These are phyloP conservation scores for Coenonympha glycerion DNA, from an alignment of 2,888 invertebrate genomes.

Conservation along the genomic window DNA sequence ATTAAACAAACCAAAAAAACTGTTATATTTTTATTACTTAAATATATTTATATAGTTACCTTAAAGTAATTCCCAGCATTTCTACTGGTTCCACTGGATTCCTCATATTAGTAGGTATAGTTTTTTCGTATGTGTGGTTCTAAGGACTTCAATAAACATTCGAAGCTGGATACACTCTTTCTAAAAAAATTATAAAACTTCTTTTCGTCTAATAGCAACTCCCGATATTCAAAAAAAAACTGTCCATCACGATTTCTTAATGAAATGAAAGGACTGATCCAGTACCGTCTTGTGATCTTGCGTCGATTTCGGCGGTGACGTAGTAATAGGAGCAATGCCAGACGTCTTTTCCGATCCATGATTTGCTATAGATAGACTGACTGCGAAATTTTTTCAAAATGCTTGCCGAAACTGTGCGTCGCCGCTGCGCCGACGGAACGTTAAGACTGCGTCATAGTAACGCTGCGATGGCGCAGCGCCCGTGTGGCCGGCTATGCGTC, in stretches of 20 bases:
- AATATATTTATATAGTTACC: slow-evolving; percentile 24
- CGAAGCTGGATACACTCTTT: no score
- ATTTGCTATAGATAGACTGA: no score
- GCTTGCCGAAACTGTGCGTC: no score
- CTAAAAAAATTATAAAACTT: no score
- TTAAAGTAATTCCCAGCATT: slow-evolving; percentile 28
- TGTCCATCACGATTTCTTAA: slow-evolving; percentile 31
- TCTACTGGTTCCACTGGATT: slow-evolving; percentile 28
- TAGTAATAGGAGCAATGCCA: slow-evolving; percentile 31
- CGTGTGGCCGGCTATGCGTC: no score
- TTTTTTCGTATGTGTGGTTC: slow-evolving; percentile 25
- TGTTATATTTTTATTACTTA: no score
- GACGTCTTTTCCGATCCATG: slow-evolving; percentile 32
- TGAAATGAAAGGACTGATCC: slow-evolving; percentile 31
- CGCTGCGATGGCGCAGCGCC: no score
- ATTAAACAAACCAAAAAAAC: neutral
- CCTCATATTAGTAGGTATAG: slow-evolving; percentile 27
- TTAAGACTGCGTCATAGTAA: no score
- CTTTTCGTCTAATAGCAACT: slow-evolving; percentile 29
- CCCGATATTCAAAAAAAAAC: slow-evolving; percentile 31
- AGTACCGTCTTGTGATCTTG: slow-evolving; percentile 28
- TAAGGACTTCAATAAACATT: slow-evolving; percentile 7
- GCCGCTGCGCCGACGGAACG: no score
- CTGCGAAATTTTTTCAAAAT: no score
- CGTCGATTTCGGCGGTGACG: slow-evolving; percentile 33